Percentiles rank a stretch among this genome's conserved stretches.
These are phyloP conservation scores for Vollenhovia emeryi DNA, from an alignment of 1,140 invertebrate genomes.

Conservation along the genomic window DNA sequence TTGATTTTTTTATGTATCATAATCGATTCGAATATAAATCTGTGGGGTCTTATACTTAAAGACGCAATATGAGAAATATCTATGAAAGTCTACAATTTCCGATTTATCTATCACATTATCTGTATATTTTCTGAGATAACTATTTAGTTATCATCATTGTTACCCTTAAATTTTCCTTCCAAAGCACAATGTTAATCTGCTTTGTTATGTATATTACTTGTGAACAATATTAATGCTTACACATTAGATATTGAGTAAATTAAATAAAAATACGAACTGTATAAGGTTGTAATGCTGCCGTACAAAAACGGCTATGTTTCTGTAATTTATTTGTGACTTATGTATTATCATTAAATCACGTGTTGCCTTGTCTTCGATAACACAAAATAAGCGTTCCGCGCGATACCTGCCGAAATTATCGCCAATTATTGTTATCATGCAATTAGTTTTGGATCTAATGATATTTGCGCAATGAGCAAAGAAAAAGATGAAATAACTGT, in stretches of 20 bases:
- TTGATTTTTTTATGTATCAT: too few relatives aligned
- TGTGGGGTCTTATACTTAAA: background rate
- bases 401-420: background rate
- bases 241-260: background rate
- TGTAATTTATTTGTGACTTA: background rate
- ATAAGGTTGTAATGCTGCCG: conserved; percentile 17
- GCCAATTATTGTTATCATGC: background rate
- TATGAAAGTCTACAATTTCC: background rate
- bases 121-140: background rate
- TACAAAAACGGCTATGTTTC: background rate
- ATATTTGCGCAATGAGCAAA: background rate
- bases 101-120: background rate
- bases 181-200: background rate
- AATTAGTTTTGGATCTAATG: background rate
- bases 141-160: background rate
- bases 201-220: background rate
- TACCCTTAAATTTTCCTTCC: background rate
- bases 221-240: background rate
- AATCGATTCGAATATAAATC: background rate
- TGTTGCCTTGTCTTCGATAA: background rate
- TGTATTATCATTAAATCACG: conserved; percentile 8
- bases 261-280: conserved; percentile 35
- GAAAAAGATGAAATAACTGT: background rate
- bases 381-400: conserved; percentile 28
- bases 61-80: background rate